phyloP scores from a whole-genome alignment of 2,113 vertebrate species.

The Petaurus breviceps region DNA sequence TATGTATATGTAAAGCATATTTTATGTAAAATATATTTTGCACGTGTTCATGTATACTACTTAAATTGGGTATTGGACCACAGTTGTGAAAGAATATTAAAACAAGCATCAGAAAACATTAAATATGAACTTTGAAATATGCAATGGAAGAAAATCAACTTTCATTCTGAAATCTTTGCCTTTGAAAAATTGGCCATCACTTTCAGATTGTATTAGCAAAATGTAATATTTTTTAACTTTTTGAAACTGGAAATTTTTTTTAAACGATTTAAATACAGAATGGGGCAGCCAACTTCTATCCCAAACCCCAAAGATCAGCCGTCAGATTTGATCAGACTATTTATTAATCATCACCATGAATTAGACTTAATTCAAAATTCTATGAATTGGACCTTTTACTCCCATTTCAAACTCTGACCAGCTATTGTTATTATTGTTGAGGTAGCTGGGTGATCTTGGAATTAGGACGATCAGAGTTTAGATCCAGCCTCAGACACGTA shows the following conservation, averaged over 20 bases:
- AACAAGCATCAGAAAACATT: constrained; percentile 17
- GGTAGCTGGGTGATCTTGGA: background rate
- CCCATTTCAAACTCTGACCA: constrained; percentile 22
- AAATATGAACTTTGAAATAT: background rate
- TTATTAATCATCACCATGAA: background rate
- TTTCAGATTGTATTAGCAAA: background rate
- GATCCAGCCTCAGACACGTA: background rate
- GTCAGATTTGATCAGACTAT: background rate
- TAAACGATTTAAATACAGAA: background rate
- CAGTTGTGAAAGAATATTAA: background rate
- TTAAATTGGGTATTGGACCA: background rate
- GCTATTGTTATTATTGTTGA: background rate
- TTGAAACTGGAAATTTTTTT: background rate
- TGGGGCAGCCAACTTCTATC: background rate
- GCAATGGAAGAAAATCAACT: background rate
- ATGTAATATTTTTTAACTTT: background rate
- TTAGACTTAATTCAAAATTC: background rate
- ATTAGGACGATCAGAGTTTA: background rate
- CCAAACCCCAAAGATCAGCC: background rate
- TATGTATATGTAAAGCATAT: background rate
- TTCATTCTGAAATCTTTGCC: background rate
- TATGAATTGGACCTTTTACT: constrained; percentile 24
- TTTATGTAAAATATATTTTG: no score
- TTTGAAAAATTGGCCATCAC: background rate
- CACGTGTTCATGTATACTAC: background rate